These are phyloP conservation scores for Thryonomys swinderianus DNA, from an alignment of 2,113 vertebrate species.

Conservation along the genomic window DNA sequence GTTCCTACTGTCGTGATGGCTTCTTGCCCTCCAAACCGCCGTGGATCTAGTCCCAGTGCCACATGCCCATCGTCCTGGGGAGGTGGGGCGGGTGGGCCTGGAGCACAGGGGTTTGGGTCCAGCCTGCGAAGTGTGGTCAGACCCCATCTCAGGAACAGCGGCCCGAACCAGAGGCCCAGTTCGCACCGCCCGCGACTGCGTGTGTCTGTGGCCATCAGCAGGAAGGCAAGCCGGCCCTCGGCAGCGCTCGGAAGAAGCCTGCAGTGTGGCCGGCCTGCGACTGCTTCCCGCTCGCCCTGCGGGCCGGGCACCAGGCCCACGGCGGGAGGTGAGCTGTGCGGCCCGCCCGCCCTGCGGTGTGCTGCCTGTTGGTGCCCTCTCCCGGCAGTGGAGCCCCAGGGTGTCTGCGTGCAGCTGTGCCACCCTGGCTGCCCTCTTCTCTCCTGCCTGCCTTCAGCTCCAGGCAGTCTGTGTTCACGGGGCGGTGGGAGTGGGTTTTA, in stretches of 20 bases:
- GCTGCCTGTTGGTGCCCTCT: too few relatives aligned
- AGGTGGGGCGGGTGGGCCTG: not conserved
- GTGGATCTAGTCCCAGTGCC: not conserved
- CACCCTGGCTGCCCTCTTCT: not conserved
- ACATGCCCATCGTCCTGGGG: not conserved
- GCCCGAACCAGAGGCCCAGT: not conserved
- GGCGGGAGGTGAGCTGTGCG: not conserved
- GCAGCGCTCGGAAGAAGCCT: not conserved
- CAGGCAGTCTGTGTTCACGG: not conserved
- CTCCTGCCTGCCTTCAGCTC: rapidly evolving
- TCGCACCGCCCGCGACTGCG: not conserved
- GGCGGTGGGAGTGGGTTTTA: not conserved
- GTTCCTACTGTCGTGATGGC: not conserved
- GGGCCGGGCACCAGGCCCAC: not conserved
- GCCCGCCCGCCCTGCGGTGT: not conserved
- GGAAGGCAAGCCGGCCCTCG: not conserved
- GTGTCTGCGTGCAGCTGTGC: not conserved
- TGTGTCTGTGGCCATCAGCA: not conserved
- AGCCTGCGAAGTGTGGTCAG: not conserved
- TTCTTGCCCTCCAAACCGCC: not conserved
- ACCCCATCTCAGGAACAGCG: not conserved
- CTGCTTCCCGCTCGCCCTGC: not conserved
- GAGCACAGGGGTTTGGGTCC: not conserved
- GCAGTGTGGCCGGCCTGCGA: not conserved
- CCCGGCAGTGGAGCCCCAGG: too few relatives aligned